These are phyloP conservation scores for Caenorhabditis plicata DNA, from an alignment of 2,888 invertebrate genomes.

Conservation along the genomic window DNA sequence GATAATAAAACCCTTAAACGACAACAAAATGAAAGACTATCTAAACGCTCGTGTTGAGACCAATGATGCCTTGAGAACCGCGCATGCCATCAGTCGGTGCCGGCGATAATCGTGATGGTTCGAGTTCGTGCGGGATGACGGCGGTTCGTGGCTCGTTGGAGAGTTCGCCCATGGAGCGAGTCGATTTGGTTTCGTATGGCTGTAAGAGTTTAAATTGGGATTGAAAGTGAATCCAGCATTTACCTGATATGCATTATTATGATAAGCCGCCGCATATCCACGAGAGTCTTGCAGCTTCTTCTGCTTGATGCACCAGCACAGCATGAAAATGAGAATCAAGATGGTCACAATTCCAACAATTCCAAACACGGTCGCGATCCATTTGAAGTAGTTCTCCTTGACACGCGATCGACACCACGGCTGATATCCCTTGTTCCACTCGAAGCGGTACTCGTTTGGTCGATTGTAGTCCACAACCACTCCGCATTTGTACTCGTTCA, in stretches of 20 bases:
- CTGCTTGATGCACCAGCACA: constrained; percentile 54
- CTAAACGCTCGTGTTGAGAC: constrained; percentile 37
- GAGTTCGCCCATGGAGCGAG: constrained; percentile 24
- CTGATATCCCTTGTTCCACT: constrained; percentile 64
- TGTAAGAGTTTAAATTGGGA: constrained; percentile 1
- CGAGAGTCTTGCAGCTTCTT: constrained; percentile 29
- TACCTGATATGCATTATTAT: constrained; percentile 25
- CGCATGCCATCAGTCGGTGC: constrained; percentile 27
- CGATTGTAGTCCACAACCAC: constrained; percentile 60
- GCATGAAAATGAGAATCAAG: constrained; percentile 44
- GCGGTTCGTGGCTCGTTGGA: constrained; percentile 31
- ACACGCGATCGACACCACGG: constrained; percentile 65
- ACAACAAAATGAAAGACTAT: neutral
- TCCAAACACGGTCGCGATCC: constrained; percentile 59
- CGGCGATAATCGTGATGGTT: constrained; percentile 29
- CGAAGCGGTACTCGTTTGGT: constrained; percentile 60
- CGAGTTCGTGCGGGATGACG: constrained; percentile 22
- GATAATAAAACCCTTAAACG: too few relatives aligned
- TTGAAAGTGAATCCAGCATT: neutral
- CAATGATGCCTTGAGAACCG: constrained; percentile 31
- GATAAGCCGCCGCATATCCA: constrained; percentile 24
- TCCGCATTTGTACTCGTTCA: constrained; percentile 62
- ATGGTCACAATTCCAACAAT: constrained; percentile 45
- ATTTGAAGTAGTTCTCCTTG: constrained; percentile 64
- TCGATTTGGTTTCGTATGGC: constrained; percentile 28